These are phyloP conservation scores for Aramus guarauna DNA, from an alignment of 2,113 vertebrate genomes.

Conservation along the genomic window DNA sequence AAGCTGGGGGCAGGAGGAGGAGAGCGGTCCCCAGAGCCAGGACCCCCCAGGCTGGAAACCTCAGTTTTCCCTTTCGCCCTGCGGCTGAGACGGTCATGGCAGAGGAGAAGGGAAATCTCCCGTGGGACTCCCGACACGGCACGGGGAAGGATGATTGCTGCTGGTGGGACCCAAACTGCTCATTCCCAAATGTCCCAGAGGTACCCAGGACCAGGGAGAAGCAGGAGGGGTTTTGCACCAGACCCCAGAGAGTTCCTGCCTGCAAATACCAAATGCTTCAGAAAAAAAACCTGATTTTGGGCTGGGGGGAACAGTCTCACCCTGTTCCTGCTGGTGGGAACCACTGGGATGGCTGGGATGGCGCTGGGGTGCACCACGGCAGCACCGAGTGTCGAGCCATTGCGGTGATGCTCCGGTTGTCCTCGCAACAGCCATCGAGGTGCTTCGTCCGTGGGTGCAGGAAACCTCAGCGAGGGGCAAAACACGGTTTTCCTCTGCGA, in stretches of 20 bases:
- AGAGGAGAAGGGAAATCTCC: neutral
- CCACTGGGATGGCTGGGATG: neutral
- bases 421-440: neutral
- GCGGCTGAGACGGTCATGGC: rapidly evolving
- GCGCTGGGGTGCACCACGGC: neutral
- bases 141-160: neutral
- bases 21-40: neutral
- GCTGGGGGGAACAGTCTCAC: neutral
- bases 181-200: neutral
- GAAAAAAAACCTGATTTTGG: rapidly evolving
- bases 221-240: neutral
- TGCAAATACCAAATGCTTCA: neutral
- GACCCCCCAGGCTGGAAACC: neutral
- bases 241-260: rapidly evolving
- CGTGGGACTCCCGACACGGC: rapidly evolving
- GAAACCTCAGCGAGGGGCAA: neutral
- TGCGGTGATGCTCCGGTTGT: rapidly evolving
- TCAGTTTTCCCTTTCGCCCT: neutral
- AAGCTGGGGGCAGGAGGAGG: neutral
- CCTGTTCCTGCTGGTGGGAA: neutral
- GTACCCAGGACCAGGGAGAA: neutral
- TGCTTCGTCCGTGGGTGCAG: neutral
- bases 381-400: neutral
- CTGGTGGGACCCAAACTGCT: neutral
- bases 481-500: rapidly evolving